Evolutionary conservation across 2,113 vertebrate genomes (phyloP).

Genomic region (Rhinogobius similis): DNA sequence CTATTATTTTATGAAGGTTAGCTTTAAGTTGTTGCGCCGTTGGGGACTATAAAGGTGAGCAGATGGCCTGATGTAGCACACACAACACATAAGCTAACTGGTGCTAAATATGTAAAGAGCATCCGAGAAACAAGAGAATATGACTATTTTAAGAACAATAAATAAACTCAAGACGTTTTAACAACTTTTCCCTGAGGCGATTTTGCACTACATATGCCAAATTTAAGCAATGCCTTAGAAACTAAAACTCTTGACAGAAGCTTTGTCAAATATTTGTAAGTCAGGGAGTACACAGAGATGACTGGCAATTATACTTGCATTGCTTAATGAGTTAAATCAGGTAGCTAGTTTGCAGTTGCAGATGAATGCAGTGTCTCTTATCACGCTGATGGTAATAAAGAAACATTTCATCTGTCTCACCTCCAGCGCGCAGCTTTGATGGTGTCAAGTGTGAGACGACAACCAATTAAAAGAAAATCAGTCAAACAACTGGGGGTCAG

Average conservation of each 20-base stretch:
- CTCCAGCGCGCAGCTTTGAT: slow-evolving; percentile 64
- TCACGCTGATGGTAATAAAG: slow-evolving; percentile 45
- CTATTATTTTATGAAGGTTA: slow-evolving; percentile 37
- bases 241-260: not conserved
- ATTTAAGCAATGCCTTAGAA: slow-evolving; percentile 13
- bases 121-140: slow-evolving; percentile 47
- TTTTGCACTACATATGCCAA: slow-evolving; percentile 10
- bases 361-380: slow-evolving; percentile 44
- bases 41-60: slow-evolving; percentile 54
- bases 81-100: slow-evolving; percentile 39
- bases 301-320: slow-evolving; percentile 29
- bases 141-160: slow-evolving; percentile 30
- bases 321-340: slow-evolving; percentile 58
- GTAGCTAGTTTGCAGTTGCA: slow-evolving; percentile 51
- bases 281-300: slow-evolving; percentile 1
- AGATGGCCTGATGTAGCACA: slow-evolving; percentile 53
- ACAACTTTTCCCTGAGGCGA: slow-evolving; percentile 20
- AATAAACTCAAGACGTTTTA: slow-evolving; percentile 51
- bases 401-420: slow-evolving; percentile 62
- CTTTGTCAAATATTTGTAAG: not conserved
- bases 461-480: slow-evolving; percentile 77
- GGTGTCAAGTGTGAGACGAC: slow-evolving; percentile 73
- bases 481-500: slow-evolving; percentile 76
- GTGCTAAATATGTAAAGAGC: slow-evolving; percentile 47
- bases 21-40: slow-evolving; percentile 33